Conservation (phyloP, 2,888 invertebrate species). For the Bedellia somnulentella region DNA sequence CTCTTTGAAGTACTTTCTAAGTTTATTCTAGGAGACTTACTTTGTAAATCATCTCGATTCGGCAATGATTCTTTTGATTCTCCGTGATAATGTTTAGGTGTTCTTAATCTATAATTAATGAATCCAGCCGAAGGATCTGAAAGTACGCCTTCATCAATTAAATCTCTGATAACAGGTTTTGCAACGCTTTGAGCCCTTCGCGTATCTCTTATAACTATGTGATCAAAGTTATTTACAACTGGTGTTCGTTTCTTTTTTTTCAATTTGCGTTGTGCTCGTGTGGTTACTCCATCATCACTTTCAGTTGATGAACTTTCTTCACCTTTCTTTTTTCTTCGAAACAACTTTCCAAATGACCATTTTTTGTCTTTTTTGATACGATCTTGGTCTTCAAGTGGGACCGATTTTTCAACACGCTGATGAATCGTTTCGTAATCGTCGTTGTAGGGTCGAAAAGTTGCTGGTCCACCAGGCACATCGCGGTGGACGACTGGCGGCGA, state of each 20-base stretch:
- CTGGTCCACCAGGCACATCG: constrained; percentile 27
- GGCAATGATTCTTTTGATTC: constrained; percentile 39
- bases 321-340: constrained; percentile 74
- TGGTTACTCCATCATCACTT: constrained; percentile 43
- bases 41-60: constrained; percentile 33
- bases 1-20: constrained; percentile 56
- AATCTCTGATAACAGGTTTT: constrained; percentile 32
- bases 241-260: constrained; percentile 58
- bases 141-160: constrained; percentile 54
- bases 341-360: constrained; percentile 81
- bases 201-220: constrained; percentile 62
- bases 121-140: constrained; percentile 62
- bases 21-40: constrained; percentile 40
- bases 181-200: constrained; percentile 52
- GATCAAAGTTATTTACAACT: constrained; percentile 65
- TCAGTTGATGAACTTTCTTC: constrained; percentile 62
- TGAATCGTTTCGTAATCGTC: constrained; percentile 41
- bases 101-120: constrained; percentile 39
- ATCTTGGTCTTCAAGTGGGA: constrained; percentile 35
- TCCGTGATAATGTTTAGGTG: constrained; percentile 25
- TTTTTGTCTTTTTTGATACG: constrained; percentile 66
- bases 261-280: constrained; percentile 39
- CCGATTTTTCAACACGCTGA: constrained; percentile 31
- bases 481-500: constrained; percentile 49
- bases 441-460: constrained; percentile 36